Conservation (phyloP, 2,888 invertebrate genomes). For the Lasioglossum zephyrum region DNA sequence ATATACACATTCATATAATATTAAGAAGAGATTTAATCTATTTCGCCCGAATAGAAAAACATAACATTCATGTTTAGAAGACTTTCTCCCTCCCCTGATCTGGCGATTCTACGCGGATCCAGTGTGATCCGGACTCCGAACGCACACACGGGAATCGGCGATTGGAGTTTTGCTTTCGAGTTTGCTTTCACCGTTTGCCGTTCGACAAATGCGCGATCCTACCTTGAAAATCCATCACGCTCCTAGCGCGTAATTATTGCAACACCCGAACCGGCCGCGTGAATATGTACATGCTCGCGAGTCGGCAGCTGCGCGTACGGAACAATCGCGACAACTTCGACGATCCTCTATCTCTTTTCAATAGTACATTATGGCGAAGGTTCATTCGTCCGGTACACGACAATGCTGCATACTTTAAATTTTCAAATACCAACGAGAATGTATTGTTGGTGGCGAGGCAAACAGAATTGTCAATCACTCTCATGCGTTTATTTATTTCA, state of each 20-base stretch:
- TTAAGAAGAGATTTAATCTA: too few species aligned
- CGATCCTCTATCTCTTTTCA: background rate
- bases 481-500: too few species aligned
- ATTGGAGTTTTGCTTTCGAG: background rate
- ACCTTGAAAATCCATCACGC: slow-evolving; percentile 30
- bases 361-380: background rate
- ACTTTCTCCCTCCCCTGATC: too few species aligned
- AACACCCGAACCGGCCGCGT: slow-evolving; percentile 14
- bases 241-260: slow-evolving; percentile 42
- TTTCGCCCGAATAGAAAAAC: too few species aligned
- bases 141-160: background rate
- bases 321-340: background rate
- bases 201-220: background rate
- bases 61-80: too few species aligned
- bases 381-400: background rate
- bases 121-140: background rate
- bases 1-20: too few species aligned
- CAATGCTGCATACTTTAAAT: too few species aligned
- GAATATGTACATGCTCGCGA: slow-evolving; percentile 27
- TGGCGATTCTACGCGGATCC: background rate
- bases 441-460: too few species aligned
- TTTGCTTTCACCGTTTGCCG: background rate
- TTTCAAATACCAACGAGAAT: too few species aligned
- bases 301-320: slow-evolving; percentile 17
- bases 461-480: too few species aligned